Base-by-base conservation (phyloP, 2,888 invertebrate species). In the Elegia similella region DNA sequence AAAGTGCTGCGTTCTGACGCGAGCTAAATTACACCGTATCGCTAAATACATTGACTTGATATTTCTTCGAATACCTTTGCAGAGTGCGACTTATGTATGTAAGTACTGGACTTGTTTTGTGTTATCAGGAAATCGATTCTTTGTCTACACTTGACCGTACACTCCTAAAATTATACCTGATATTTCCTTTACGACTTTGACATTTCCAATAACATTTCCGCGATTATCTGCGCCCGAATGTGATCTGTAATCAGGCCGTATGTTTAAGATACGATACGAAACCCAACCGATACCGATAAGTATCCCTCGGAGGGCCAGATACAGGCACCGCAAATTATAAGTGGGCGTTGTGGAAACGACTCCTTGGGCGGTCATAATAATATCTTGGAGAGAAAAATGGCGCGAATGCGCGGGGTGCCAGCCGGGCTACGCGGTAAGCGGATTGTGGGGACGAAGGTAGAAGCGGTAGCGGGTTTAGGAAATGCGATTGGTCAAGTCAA, bases 331-430 rank as follows among this genome's bases (percentile, higher is more conserved):
- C 85, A 80, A 86, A 86, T 86, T 86, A 88, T 85, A 86, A 82
- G 80, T 77, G 78, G 78, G 77, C 76, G 80, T 75, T 70, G 73
- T 67, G 79, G 70, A 74, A 87, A 89, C 82, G 81, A 74, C 85
- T 86, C 89, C 89, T 85, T 70, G 60, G 89, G 79, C 85, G 82
- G 78, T 73, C 84, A 80, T 88, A 80, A 85, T 84, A 81, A 86
- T 86, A 87, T 85, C 85, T 82, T 76, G 74, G 68, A 75, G 75
- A 74, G 83, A 86, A 87, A 87, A 88, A 84, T 84, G 78, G 82
- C 73, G 73, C 65, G 76, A 68, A 75, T 68, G 71, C 67, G 76
- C 74, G 72, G 67, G 58, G 70, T 65, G 64, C 50, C 54, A 64
- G 65, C 57, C 64, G 64, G 57, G 60, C 63, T 57, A 61, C 57